phyloP scores from a whole-genome alignment of 1,140 invertebrate genomes.

The Cryptotermes secundus region DNA sequence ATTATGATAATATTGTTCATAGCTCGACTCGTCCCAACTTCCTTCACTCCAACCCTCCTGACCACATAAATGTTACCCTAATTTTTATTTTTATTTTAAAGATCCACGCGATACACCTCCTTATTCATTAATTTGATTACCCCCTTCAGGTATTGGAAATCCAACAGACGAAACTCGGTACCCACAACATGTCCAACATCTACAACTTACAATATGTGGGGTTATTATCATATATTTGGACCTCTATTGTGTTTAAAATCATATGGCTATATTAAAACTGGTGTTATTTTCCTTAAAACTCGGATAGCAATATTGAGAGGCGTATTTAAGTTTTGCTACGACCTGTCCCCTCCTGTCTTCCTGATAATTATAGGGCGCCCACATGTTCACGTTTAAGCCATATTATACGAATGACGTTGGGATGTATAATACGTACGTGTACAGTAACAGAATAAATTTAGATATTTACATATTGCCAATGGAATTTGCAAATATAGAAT shows the following conservation, averaged over 20 bases:
- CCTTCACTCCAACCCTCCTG: not conserved
- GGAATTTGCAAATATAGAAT: too few species aligned
- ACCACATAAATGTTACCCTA: conserved; percentile 9
- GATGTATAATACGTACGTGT: too few species aligned
- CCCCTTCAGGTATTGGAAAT: conserved; percentile 8
- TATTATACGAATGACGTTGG: too few species aligned
- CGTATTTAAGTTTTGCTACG: not conserved
- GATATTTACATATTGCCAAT: too few species aligned
- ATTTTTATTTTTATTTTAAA: not conserved
- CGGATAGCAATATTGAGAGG: not conserved
- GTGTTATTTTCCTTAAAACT: conserved; percentile 1
- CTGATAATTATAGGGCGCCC: not conserved
- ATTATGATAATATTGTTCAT: conserved; percentile 2
- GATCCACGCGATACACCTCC: not conserved
- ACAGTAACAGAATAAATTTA: too few species aligned
- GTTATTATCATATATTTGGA: not conserved
- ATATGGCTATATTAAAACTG: not conserved
- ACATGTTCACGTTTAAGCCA: not conserved
- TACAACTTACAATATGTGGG: not conserved
- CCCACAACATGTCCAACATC: not conserved
- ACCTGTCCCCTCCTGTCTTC: not conserved
- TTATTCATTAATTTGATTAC: conserved; percentile 9
- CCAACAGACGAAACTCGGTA: not conserved
- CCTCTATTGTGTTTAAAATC: conserved; percentile 4
- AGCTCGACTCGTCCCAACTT: too few species aligned